A percentile compares a stretch with the other conserved stretches of the same genome.
Evolutionary conservation across 2,888 invertebrate species (phyloP).

Genomic region (Oxystoma pomonae): DNA sequence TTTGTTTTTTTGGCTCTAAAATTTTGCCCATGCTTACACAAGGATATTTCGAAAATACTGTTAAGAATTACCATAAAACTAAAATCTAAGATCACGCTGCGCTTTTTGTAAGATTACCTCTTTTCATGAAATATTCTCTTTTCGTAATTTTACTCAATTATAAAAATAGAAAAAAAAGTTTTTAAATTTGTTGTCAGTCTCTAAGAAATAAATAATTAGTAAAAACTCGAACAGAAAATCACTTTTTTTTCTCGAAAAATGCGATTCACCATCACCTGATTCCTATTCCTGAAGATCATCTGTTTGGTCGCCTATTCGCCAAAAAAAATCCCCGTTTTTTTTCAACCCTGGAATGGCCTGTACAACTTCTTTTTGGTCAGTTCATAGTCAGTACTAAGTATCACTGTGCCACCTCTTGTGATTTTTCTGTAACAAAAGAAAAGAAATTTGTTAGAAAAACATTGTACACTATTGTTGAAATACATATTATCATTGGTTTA

Average conservation of each 20-base stretch:
- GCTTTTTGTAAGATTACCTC: slow-evolving; percentile 33
- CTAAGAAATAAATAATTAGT: slow-evolving; percentile 15
- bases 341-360: slow-evolving; percentile 45
- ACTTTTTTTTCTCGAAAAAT: background rate
- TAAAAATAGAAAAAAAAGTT: slow-evolving; percentile 37
- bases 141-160: slow-evolving; percentile 23
- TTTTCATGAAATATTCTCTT: slow-evolving; percentile 15
- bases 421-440: slow-evolving; percentile 62
- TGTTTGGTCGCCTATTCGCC: background rate
- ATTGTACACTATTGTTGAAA: too few species aligned
- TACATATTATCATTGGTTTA: too few species aligned
- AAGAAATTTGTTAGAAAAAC: too few species aligned
- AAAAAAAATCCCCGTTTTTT: background rate
- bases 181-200: slow-evolving; percentile 30
- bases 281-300: too few species aligned
- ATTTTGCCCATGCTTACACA: background rate
- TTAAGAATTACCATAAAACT: slow-evolving; percentile 20
- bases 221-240: background rate
- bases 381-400: slow-evolving; percentile 83
- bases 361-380: slow-evolving; percentile 88
- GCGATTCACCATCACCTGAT: background rate
- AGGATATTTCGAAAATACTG: slow-evolving; percentile 3
- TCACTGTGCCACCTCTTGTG: slow-evolving; percentile 78
- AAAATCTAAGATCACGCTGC: slow-evolving; percentile 41
- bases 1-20: background rate